These are phyloP conservation scores for Psilopogon haemacephalus DNA, from an alignment of 2,113 vertebrate genomes.

Conservation along the genomic window DNA sequence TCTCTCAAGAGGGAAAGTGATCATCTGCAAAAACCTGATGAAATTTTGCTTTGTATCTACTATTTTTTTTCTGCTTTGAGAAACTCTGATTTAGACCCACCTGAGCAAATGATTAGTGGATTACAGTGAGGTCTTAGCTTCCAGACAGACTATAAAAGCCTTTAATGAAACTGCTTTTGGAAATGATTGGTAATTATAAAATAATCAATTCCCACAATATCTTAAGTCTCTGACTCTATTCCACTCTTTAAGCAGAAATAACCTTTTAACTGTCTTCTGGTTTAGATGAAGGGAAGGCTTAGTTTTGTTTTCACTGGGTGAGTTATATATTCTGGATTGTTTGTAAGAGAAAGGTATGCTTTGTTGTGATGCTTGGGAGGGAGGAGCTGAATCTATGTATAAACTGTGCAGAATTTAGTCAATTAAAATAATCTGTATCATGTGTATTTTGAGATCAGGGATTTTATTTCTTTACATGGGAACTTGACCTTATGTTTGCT, in stretches of 20 bases:
- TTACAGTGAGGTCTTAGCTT: background rate
- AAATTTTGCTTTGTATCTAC: background rate
- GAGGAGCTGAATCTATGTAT: background rate
- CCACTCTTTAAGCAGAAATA: conserved; percentile 34
- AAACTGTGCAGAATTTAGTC: conserved; percentile 5
- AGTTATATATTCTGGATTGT: background rate
- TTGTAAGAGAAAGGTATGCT: background rate
- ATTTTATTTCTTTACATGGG: conserved; percentile 75
- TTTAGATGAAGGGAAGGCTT: background rate
- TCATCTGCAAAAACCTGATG: background rate
- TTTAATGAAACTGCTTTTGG: background rate
- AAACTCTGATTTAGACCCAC: background rate
- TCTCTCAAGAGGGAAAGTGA: background rate
- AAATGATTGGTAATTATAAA: conserved; percentile 31
- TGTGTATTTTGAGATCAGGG: conserved; percentile 64
- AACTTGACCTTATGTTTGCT: conserved; percentile 76
- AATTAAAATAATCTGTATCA: conserved; percentile 25
- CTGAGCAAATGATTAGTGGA: background rate
- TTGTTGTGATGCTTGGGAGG: background rate
- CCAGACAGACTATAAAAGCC: background rate
- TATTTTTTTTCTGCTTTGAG: background rate
- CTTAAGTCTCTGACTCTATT: background rate
- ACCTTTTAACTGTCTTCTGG: background rate
- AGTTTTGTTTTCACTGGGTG: background rate
- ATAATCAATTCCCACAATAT: conserved; percentile 19